These are phyloP conservation scores for Hyla sarda DNA, from an alignment of 2,113 vertebrate genomes.

Conservation along the genomic window DNA sequence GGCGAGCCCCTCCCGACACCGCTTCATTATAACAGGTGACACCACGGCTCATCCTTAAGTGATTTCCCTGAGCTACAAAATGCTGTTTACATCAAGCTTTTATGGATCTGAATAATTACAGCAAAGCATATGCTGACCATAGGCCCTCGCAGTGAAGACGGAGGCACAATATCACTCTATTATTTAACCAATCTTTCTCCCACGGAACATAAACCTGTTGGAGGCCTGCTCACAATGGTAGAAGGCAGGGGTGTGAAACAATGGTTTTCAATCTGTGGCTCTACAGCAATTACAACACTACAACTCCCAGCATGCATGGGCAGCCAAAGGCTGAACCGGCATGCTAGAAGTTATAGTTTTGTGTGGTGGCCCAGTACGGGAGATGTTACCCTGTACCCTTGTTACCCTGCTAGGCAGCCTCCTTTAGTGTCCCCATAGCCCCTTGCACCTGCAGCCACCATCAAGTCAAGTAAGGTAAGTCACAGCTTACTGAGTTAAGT, in stretches of 20 bases:
- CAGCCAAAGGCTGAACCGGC: too few species aligned
- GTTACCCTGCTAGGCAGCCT: too few species aligned
- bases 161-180: neutral
- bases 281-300: too few species aligned
- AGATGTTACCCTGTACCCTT: too few species aligned
- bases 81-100: conserved; percentile 16
- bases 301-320: too few species aligned
- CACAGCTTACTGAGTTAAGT: too few species aligned
- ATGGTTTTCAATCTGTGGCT: too few species aligned
- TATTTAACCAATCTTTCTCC: neutral
- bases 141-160: neutral
- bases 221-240: neutral
- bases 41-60: conserved; percentile 15
- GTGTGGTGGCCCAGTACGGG: too few species aligned
- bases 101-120: neutral
- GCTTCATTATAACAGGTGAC: conserved; percentile 45
- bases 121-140: neutral
- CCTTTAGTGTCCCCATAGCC: too few species aligned
- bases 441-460: too few species aligned
- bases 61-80: conserved; percentile 9
- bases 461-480: too few species aligned
- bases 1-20: conserved; percentile 31
- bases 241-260: neutral
- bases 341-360: too few species aligned
- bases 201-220: neutral